These are phyloP conservation scores for Drosophila anomalata DNA, from an alignment of 2,888 invertebrate genomes.

Conservation along the genomic window DNA sequence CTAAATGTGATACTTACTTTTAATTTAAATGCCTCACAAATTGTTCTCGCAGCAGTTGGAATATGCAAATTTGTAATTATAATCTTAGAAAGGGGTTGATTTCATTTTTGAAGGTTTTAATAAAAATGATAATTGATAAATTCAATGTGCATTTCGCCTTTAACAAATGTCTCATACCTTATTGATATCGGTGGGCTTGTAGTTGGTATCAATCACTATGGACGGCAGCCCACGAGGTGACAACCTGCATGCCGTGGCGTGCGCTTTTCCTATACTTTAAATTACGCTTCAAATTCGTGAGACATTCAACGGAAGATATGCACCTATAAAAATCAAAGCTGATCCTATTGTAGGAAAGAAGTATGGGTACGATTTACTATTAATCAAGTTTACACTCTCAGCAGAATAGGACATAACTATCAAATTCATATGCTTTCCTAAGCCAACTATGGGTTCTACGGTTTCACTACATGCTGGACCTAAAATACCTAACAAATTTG, in stretches of 20 bases:
- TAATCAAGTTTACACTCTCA: conserved; percentile 89
- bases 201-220: conserved; percentile 67
- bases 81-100: conserved; percentile 88
- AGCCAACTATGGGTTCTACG: conserved; percentile 90
- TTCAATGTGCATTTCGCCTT: too few species aligned
- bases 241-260: too few species aligned
- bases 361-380: conserved; percentile 89
- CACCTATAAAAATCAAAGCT: conserved; percentile 84
- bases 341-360: conserved; percentile 92
- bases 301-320: conserved; percentile 90
- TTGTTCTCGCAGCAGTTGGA: conserved; percentile 88
- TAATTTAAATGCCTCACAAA: conserved; percentile 90
- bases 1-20: conserved; percentile 57
- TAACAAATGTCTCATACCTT: conserved; percentile 34
- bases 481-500: conserved; percentile 88
- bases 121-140: conserved; percentile 47
- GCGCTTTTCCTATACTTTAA: conserved; percentile 83
- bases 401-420: conserved; percentile 91
- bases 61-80: conserved; percentile 92
- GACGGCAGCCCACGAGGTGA: too few species aligned
- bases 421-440: conserved; percentile 89
- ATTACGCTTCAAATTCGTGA: conserved; percentile 88
- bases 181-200: conserved; percentile 27
- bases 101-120: conserved; percentile 88
- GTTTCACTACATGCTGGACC: conserved; percentile 93